Percentiles rank a stretch among this genome's conserved stretches.
Conservation (phyloP, 2,113 vertebrate species). For the Sapajus apella region DNA sequence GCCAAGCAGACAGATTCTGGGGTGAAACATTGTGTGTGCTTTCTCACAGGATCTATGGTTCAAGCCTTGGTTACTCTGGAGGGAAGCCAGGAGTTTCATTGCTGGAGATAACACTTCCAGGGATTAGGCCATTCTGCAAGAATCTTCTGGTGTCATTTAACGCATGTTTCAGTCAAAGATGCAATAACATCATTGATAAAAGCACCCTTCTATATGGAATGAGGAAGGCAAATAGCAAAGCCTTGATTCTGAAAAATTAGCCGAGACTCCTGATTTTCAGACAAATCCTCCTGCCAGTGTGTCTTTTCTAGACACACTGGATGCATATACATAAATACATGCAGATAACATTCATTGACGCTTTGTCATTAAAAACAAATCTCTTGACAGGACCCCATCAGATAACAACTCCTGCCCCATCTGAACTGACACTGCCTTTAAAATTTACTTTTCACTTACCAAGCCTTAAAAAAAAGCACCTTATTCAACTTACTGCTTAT, state of each 20-base stretch:
- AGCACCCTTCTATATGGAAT: not conserved
- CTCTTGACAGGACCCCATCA: not conserved
- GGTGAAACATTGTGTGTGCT: accelerated
- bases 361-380: not conserved
- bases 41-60: not conserved
- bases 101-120: not conserved
- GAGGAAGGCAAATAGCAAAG: not conserved
- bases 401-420: not conserved
- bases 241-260: not conserved
- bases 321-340: not conserved
- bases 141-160: not conserved
- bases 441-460: slow-evolving; percentile 80
- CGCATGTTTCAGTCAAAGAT: not conserved
- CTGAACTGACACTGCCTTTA: slow-evolving; percentile 36
- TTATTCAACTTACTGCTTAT: slow-evolving; percentile 79
- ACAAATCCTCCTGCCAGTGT: no score
- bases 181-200: not conserved
- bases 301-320: not conserved
- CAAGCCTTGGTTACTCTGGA: not conserved
- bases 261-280: not conserved
- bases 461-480: slow-evolving; percentile 50
- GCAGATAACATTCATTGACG: no score
- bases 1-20: not conserved
- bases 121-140: not conserved
- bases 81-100: not conserved